Base-by-base conservation (phyloP, 1,140 invertebrate species). In the Philaenus spumarius region DNA sequence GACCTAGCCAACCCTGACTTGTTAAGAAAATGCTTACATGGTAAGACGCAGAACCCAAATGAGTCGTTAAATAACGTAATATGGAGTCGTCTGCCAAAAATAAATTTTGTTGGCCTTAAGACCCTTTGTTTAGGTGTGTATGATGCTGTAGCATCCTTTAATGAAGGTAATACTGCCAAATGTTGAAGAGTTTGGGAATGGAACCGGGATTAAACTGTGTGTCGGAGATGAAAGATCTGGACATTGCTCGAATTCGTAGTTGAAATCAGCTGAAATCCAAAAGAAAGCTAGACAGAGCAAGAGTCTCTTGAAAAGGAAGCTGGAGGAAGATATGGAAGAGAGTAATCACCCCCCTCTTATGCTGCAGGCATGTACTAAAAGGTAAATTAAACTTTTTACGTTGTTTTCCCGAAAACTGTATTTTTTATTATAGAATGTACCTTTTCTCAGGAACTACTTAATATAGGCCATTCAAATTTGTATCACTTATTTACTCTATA, bases 61-160 rank as follows among this genome's bases (percentile, higher is more conserved):
- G 20, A 62, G 47, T 59, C 55, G 15, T 23, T 59, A n/a, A 59
- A 59, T 23, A 52, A 53, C 15, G 14, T 48, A 2, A 58, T 58
- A 12, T 59, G 50, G 39, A 43, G 23, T 15, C 20, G 48, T 1
- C 23, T 59, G 7, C 48, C 48, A 2, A 53, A 59, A 23, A 35
- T 17, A 42, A 23, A 42, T 14, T 53, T 54, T 59, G 50, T 59
- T 15, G 14, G 24, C 4, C 2, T 53, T 26, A 14, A 53, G 11
- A 59, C 50, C 19, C 19, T 59, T 15, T 54, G 22, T 54, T 15
- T 53, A 14, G 50, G 55, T 34, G 40, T 58, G 5, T 52, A 51
- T 51, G 60, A 61, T 20, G 60, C 60, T 17, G 47, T 58, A 14
- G 22, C 48, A 14, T 42, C 15, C 24, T 61, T 48, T 20, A 61